Conservation (phyloP, 1,140 invertebrate species). For the Drosophila truncata region DNA sequence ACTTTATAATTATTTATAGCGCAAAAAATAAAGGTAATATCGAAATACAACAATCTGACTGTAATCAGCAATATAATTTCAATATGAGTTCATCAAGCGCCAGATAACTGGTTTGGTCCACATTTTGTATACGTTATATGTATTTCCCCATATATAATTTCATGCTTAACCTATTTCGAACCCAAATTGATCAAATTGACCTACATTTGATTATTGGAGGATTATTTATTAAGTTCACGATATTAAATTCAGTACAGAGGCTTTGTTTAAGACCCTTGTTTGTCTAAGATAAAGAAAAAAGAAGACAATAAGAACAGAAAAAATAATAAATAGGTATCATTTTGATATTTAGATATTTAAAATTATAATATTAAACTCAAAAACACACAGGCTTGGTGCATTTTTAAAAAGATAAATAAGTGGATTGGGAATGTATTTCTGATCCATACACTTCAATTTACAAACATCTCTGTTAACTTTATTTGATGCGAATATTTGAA, state of each 20-base stretch:
- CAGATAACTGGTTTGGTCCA: neutral
- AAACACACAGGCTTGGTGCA: no score
- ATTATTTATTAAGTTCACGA: neutral
- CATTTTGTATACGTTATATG: no score
- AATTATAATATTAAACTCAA: no score
- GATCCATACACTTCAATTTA: no score
- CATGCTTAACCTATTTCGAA: neutral
- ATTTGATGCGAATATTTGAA: neutral
- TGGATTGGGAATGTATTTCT: no score
- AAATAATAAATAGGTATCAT: no score
- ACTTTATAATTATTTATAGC: neutral
- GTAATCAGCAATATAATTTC: constrained; percentile 2
- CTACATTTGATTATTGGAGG: neutral
- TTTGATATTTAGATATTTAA: no score
- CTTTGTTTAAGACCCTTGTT: neutral
- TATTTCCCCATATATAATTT: neutral
- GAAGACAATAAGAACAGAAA: neutral
- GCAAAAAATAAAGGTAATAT: neutral
- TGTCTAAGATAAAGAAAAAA: neutral
- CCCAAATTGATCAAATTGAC: neutral
- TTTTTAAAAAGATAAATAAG: no score
- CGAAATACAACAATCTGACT: neutral
- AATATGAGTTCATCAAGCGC: neutral
- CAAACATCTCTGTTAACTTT: neutral
- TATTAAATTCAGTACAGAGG: neutral